Evolutionary conservation across 2,888 invertebrate genomes (phyloP), one percentile per base, ranked within the genome.

Genomic region (Pilophorus perplexus): DNA sequence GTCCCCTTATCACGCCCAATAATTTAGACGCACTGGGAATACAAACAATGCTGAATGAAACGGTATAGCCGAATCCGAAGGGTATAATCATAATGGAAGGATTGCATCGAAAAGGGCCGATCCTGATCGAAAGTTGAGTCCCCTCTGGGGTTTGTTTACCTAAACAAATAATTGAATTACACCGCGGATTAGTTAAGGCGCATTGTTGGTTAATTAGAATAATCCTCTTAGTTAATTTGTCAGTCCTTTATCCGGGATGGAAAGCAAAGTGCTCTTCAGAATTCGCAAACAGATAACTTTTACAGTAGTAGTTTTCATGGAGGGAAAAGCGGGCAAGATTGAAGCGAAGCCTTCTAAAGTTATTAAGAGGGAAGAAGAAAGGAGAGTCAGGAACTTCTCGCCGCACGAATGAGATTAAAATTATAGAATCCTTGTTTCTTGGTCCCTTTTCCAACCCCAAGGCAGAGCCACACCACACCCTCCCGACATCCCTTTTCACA

Each of bases 401-500:
- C 57, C 37, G n/a, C n/a, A 46, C 25, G 57, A 66, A 66, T 66
- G 57, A 66, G 66, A 66, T 66, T 66, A 66, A 66, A 66, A 66
- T 57, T 50, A 66, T 66, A 66, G 66, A 66, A 59, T 54, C 44
- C 66, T 46, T 66, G 66, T 66, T 66, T 66, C 57, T 66, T 55
- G 65, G 66, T 62, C 33, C 59, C n/a, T n/a, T n/a, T 40, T n/a
- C 59, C 59, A 22, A 42, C 59, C 59, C 27, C 44, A 16, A 25
- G 44, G 8, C 52, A 64, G 18, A 50, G 22, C 37, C 23, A 38
- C 50, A 37, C 20, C 28, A 27, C 50, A 50, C 37, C 38, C n/a
- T 20, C 20, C 50, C 46, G 16, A 48, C 25, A 62, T 62, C 38
- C 50, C 46, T 50, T 48, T 52, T 64, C 52, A 25, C 50, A 64